phyloP scores from a whole-genome alignment of 2,888 invertebrate genomes.

The Melangyna quadrimaculata region DNA sequence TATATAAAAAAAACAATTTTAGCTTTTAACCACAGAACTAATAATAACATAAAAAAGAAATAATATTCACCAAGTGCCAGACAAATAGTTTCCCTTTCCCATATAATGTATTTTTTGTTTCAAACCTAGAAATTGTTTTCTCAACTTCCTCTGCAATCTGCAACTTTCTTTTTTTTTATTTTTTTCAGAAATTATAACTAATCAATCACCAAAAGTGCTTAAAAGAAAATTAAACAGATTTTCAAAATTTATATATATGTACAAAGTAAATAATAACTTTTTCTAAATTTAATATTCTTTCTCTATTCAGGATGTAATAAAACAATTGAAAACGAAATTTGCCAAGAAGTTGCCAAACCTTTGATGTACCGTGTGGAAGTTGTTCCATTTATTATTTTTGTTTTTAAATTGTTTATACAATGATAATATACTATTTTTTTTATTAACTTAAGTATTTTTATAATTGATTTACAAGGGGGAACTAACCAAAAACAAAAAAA shows the following conservation, averaged over 20 bases:
- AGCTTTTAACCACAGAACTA: slow-evolving; percentile 57
- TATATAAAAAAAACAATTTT: slow-evolving; percentile 50
- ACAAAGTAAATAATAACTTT: no score
- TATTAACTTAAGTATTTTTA: slow-evolving; percentile 25
- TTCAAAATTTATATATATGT: slow-evolving; percentile 40
- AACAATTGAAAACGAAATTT: slow-evolving; percentile 59
- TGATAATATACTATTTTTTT: background rate
- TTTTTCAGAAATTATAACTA: background rate
- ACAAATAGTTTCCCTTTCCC: slow-evolving; percentile 44
- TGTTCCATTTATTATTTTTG: slow-evolving; percentile 6
- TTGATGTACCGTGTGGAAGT: slow-evolving; percentile 43
- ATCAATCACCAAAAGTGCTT: slow-evolving; percentile 54
- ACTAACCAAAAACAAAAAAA: slow-evolving; percentile 63
- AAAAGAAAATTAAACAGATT: slow-evolving; percentile 29
- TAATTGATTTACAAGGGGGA: slow-evolving; percentile 51
- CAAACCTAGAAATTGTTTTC: background rate
- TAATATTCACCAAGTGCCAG: slow-evolving; percentile 70
- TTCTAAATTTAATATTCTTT: slow-evolving; percentile 17
- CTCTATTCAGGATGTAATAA: slow-evolving; percentile 54
- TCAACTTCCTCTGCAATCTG: background rate
- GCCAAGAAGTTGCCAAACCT: slow-evolving; percentile 69
- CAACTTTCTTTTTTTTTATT: slow-evolving; percentile 1
- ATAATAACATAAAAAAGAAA: slow-evolving; percentile 25
- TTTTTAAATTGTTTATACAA: slow-evolving; percentile 31
- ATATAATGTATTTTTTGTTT: background rate